These are phyloP conservation scores for Siniperca obscura DNA, from an alignment of 2,797 vertebrate genomes.

Conservation along the genomic window DNA sequence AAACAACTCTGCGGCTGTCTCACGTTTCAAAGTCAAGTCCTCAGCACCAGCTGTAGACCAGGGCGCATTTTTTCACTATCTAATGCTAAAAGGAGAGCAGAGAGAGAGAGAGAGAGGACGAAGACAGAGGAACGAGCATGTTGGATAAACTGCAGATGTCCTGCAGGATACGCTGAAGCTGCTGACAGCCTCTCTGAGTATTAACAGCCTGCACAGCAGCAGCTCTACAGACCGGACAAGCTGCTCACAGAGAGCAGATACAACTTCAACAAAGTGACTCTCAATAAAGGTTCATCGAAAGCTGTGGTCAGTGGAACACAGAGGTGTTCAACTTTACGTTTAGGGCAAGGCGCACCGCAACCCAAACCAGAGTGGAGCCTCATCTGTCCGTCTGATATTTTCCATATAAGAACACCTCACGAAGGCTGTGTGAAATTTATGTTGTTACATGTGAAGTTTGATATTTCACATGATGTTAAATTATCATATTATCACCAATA, in stretches of 20 bases:
- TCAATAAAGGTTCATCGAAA: not conserved
- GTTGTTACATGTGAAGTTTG: too few species aligned
- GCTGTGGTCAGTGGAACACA: not conserved
- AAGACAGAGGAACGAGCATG: slow-evolving; percentile 78
- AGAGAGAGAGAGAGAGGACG: slow-evolving; percentile 21
- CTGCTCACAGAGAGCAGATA: not conserved
- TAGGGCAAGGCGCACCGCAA: too few species aligned
- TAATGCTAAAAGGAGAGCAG: slow-evolving; percentile 68
- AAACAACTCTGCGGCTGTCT: slow-evolving; percentile 80
- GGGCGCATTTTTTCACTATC: slow-evolving; percentile 78
- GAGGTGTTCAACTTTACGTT: not conserved
- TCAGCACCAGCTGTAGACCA: slow-evolving; percentile 87
- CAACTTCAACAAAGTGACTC: not conserved
- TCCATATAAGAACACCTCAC: too few species aligned
- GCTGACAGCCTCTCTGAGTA: slow-evolving; percentile 86
- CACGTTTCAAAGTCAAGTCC: slow-evolving; percentile 91
- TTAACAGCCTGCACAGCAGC: slow-evolving; percentile 80
- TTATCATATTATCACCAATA: too few species aligned
- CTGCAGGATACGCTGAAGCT: slow-evolving; percentile 79
- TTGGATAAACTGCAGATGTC: slow-evolving; percentile 92
- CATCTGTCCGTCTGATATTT: too few species aligned
- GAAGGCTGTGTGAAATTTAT: too few species aligned
- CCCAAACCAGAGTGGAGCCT: too few species aligned
- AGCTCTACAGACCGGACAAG: slow-evolving; percentile 6
- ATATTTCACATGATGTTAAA: too few species aligned